Evolutionary conservation across 2,113 vertebrate species (phyloP), one percentile per base, ranked within the genome.

Genomic region (Ovibos moschatus): DNA sequence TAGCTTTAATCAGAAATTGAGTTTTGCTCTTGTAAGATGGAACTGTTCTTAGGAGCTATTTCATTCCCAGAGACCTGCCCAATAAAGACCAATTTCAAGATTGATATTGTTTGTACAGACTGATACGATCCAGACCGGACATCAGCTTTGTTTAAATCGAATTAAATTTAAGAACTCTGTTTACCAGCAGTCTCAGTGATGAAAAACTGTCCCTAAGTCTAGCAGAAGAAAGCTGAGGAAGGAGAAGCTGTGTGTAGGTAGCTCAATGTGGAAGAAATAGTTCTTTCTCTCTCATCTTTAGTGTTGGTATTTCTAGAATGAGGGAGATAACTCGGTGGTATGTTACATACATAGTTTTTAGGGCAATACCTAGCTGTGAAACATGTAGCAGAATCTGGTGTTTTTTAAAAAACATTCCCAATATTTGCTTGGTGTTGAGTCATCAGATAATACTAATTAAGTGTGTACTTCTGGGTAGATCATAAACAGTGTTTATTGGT

Each of bases 371-470:
- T 88, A 43, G 3, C 76, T 95, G n/a, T 47, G 50, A 89, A 81
- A 82, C 36, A n/a, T 19, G 83, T 92, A 87, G 55, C 62, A 91
- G 78, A 97, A 82, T 97, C 76, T 97, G 50, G 95, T 97, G 53
- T 60, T 97, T 96, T 94, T 92, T 67, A 21, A 64, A 82, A 97
- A 96, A 86, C 3, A 40, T 62, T 95, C 21, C 62, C 36, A 86
- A 12, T 96, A 33, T 96, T 98, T 96, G 55, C 87, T 91, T 93
- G 76, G 91, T 36, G 1, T 94, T 91, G 82, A 97, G 40, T 96
- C 62, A 94, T 96, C 53, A 79, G 88, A 51, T 93, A 79, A 62
- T 81, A 76, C 62, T 94, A 96, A 96, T 93, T 97, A 91, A 94
- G 90, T 93, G 36, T 94, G 25, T 94, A n/a, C n/a, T 87, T 95